phyloP scores from a whole-genome alignment of 2,888 invertebrate genomes.

The Acrobasis consociella region DNA sequence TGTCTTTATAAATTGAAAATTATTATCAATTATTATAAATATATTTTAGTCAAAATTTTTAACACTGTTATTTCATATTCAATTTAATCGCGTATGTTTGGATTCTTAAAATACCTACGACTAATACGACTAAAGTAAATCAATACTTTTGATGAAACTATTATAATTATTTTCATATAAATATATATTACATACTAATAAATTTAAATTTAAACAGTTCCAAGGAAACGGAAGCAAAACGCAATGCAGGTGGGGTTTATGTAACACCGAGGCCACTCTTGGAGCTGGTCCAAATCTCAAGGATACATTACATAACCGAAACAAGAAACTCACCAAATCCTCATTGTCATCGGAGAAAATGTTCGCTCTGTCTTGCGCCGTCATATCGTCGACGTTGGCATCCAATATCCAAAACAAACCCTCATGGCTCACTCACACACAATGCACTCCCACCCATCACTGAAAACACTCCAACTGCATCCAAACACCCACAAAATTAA shows the following conservation, averaged over 20 bases:
- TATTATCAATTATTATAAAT: no score
- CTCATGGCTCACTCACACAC: slow-evolving; percentile 70
- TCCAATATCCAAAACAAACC: slow-evolving; percentile 52
- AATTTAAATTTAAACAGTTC: slow-evolving; percentile 4
- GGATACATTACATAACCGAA: slow-evolving; percentile 51
- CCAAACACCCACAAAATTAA: slow-evolving; percentile 47
- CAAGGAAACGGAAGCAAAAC: slow-evolving; percentile 30
- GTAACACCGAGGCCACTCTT: slow-evolving; percentile 45
- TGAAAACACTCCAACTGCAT: slow-evolving; percentile 72
- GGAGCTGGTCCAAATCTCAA: slow-evolving; percentile 56
- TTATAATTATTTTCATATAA: no score
- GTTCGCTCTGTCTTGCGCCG: slow-evolving; percentile 69
- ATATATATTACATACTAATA: neutral
- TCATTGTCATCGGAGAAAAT: slow-evolving; percentile 76
- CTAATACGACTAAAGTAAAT: no score
- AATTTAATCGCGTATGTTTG: no score
- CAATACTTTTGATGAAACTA: no score
- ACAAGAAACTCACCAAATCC: slow-evolving; percentile 65
- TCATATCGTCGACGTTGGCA: slow-evolving; percentile 63
- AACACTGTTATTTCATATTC: no score
- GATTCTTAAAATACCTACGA: no score
- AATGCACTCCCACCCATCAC: slow-evolving; percentile 55
- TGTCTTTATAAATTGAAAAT: no score
- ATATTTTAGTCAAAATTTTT: no score
- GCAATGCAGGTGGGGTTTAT: slow-evolving; percentile 52